phyloP scores from a whole-genome alignment of 2,888 invertebrate genomes.

The Athalia rosae region DNA sequence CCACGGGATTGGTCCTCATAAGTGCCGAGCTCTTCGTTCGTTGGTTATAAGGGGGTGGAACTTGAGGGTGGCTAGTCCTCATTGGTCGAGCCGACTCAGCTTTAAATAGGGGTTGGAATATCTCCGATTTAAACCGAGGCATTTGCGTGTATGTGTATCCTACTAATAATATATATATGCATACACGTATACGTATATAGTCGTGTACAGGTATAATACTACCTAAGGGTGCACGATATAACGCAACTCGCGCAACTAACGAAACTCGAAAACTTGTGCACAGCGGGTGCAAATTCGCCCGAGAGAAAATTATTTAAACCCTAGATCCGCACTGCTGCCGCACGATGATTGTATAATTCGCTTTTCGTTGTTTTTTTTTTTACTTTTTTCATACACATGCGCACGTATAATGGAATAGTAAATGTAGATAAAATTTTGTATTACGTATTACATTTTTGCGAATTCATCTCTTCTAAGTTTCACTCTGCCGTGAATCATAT shows the following conservation, averaged over 20 bases:
- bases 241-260: neutral
- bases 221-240: neutral
- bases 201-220: neutral
- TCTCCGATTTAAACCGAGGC: neutral
- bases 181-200: neutral
- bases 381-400: too few species aligned
- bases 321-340: too few species aligned
- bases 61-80: slow-evolving; percentile 34
- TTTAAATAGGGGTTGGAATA: slow-evolving; percentile 33
- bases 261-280: too few species aligned
- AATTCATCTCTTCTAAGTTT: too few species aligned
- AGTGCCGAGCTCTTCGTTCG: slow-evolving; percentile 57
- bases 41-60: slow-evolving; percentile 48
- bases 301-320: too few species aligned
- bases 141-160: neutral
- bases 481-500: too few species aligned
- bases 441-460: too few species aligned
- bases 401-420: too few species aligned
- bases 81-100: slow-evolving; percentile 54
- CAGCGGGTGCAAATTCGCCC: too few species aligned
- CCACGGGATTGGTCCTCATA: slow-evolving; percentile 57
- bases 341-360: too few species aligned
- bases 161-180: neutral
- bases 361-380: too few species aligned
- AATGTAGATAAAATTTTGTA: too few species aligned